A percentile compares a stretch with the other conserved stretches of the same genome.
Conservation (phyloP, 2,113 vertebrate genomes). For the Otus sunia region DNA sequence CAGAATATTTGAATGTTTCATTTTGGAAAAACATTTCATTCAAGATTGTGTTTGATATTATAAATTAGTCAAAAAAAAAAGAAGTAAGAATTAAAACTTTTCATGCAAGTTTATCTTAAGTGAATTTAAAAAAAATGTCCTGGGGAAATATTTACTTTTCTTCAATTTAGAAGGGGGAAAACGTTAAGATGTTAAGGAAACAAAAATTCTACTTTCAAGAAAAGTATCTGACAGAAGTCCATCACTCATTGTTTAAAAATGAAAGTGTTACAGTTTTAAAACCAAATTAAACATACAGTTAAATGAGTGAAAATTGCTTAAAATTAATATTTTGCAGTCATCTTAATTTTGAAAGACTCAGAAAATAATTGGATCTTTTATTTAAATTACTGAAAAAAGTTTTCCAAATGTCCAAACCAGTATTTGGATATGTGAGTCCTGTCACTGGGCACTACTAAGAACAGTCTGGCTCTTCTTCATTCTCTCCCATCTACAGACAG, state of each 20-base stretch:
- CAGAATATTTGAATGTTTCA: slow-evolving; percentile 2
- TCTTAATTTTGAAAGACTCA: not conserved
- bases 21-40: slow-evolving; percentile 13
- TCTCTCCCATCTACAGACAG: not conserved
- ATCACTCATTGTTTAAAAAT: not conserved
- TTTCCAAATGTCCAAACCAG: not conserved
- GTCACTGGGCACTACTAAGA: not conserved
- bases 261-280: not conserved
- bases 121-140: not conserved
- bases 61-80: not conserved
- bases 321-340: not conserved
- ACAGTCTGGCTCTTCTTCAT: not conserved
- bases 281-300: not conserved
- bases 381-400: not conserved
- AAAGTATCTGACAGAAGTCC: not conserved
- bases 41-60: not conserved
- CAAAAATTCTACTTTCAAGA: not conserved
- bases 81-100: not conserved
- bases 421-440: not conserved
- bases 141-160: not conserved
- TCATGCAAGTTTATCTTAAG: not conserved
- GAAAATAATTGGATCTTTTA: not conserved
- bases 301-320: not conserved
- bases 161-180: not conserved
- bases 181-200: not conserved